A percentile compares a stretch with the other conserved stretches of the same genome.
These are phyloP conservation scores for Sinhomidia bicolor DNA, from an alignment of 2,888 invertebrate species.

Conservation along the genomic window DNA sequence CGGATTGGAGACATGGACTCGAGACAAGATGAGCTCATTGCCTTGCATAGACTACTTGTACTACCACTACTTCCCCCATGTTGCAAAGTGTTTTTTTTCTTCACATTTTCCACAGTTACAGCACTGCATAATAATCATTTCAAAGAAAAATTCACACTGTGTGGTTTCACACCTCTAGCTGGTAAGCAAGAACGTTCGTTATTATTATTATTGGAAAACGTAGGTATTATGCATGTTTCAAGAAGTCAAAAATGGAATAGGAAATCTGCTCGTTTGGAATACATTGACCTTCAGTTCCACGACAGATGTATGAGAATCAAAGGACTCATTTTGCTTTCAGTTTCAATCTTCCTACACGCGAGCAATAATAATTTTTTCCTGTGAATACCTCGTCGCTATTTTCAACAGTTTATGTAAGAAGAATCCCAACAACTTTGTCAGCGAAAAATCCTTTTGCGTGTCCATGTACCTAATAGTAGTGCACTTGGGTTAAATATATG, in stretches of 20 bases:
- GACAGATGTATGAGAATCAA: constrained; percentile 37
- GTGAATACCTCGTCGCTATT: neutral
- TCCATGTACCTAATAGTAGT: neutral
- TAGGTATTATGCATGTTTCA: constrained; percentile 1
- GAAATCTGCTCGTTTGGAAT: constrained; percentile 14
- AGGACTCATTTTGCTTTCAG: constrained; percentile 39
- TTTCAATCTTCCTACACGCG: constrained; percentile 24
- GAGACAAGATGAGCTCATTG: too few relatives aligned
- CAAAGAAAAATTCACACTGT: too few relatives aligned
- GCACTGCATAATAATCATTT: too few relatives aligned
- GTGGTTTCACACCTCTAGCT: too few relatives aligned
- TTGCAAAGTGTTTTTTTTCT: too few relatives aligned
- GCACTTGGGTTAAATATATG: too few relatives aligned
- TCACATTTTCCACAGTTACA: too few relatives aligned
- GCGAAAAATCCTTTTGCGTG: neutral
- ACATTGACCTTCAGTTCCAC: constrained; percentile 41
- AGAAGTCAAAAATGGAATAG: neutral
- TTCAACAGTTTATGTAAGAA: neutral
- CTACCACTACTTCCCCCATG: too few relatives aligned
- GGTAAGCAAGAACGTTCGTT: too few relatives aligned
- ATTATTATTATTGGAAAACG: too few relatives aligned
- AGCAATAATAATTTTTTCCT: neutral
- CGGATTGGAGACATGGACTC: too few relatives aligned
- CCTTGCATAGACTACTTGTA: too few relatives aligned
- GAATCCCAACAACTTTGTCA: neutral